Conservation (phyloP, 2,888 invertebrate genomes). For the Yponomeuta malinellus region DNA sequence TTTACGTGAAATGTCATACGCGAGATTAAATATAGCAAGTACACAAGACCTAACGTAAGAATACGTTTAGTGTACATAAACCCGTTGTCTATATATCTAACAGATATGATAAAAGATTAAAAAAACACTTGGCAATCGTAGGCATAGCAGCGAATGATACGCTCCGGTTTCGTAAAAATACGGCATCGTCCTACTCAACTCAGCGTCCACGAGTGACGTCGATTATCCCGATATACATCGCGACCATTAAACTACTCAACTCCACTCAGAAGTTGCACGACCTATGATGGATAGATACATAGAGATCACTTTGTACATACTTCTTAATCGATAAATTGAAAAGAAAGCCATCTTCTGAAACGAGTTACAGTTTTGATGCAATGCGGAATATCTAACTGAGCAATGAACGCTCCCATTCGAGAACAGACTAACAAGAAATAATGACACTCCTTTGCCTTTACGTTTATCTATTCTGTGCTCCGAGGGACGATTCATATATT, state of each 20-base stretch:
- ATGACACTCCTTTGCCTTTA: background rate
- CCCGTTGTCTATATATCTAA: too few species aligned
- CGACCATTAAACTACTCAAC: background rate
- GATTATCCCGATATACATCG: background rate
- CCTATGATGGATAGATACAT: background rate
- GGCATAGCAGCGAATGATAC: background rate
- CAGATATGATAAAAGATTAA: too few species aligned
- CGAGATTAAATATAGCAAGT: too few species aligned
- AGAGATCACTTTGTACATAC: too few species aligned
- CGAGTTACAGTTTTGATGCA: constrained; percentile 4
- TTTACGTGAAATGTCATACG: too few species aligned
- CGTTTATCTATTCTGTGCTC: background rate
- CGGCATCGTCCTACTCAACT: background rate
- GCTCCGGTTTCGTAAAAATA: background rate
- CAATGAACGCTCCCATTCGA: background rate
- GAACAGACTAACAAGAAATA: background rate
- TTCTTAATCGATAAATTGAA: background rate
- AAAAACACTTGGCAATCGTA: too few species aligned
- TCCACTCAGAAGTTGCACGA: background rate
- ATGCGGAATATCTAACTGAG: background rate
- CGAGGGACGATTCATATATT: background rate
- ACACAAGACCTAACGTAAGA: too few species aligned
- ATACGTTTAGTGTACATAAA: too few species aligned
- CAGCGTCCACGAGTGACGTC: background rate
- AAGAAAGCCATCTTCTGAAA: background rate